These are phyloP conservation scores for Nysson spinosus DNA, from an alignment of 2,888 invertebrate species.

Conservation along the genomic window DNA sequence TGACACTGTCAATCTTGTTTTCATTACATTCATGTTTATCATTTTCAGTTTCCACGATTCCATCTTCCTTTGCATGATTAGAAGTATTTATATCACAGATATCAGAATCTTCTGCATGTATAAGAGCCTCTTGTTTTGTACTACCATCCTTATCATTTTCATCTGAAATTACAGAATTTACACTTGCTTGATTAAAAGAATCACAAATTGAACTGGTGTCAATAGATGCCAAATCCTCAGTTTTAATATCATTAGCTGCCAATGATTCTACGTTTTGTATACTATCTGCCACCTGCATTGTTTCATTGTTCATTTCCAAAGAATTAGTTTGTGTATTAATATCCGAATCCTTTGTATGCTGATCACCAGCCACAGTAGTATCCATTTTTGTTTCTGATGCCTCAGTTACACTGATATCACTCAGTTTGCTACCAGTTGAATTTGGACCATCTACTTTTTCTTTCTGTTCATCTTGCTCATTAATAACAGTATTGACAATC, in stretches of 20 bases:
- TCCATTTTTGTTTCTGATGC: not conserved
- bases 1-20: not conserved
- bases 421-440: not conserved
- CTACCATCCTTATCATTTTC: slow-evolving; percentile 7
- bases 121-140: slow-evolving; percentile 1
- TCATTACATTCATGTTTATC: not conserved
- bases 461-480: not conserved
- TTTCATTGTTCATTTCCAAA: not conserved
- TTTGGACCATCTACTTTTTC: slow-evolving; percentile 3
- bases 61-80: slow-evolving; percentile 10
- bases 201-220: slow-evolving; percentile 2
- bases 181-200: not conserved
- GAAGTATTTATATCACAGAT: not conserved
- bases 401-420: slow-evolving; percentile 8
- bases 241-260: slow-evolving; percentile 1
- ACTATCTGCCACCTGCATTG: slow-evolving; percentile 1
- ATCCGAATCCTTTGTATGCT: not conserved
- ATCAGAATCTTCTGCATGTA: not conserved
- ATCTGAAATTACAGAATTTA: not conserved
- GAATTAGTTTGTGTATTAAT: not conserved
- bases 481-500: slow-evolving; percentile 1
- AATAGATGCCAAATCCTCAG: not conserved
- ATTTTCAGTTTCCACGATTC: slow-evolving; percentile 18
- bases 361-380: not conserved
- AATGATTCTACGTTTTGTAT: not conserved